A percentile compares a stretch with the other conserved stretches of the same genome.
Evolutionary conservation across 2,797 vertebrate genomes (phyloP).

Genomic region (Lophotriccus pileatus): DNA sequence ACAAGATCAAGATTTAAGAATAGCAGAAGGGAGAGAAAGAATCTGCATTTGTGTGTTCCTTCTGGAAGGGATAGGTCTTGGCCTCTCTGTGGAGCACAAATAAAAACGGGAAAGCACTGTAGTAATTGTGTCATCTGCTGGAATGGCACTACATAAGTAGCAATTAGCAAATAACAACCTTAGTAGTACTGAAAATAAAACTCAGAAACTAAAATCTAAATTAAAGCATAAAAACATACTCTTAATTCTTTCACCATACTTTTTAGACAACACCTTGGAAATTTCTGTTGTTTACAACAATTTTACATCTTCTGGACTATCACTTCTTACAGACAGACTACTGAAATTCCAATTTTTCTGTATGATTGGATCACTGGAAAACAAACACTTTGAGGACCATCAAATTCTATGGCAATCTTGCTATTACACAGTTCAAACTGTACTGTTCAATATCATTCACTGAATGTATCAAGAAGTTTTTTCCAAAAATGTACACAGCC

Average conservation of each 20-base stretch:
- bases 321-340: not conserved
- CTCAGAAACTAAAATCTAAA: not conserved
- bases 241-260: not conserved
- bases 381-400: not conserved
- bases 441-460: not conserved
- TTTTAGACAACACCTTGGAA: not conserved
- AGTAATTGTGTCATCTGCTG: not conserved
- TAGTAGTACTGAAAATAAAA: not conserved
- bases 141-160: not conserved
- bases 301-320: not conserved
- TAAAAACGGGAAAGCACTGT: not conserved
- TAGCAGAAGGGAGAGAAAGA: not conserved
- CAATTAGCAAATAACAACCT: not conserved
- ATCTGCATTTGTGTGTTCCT: not conserved
- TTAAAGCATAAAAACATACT: not conserved
- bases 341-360: not conserved
- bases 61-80: not conserved
- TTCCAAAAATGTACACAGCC: not conserved
- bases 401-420: not conserved
- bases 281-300: not conserved
- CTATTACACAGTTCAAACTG: not conserved
- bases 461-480: not conserved
- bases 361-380: not conserved
- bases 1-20: not conserved
- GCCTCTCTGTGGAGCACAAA: not conserved